These are phyloP conservation scores for Aplysina aerophoba DNA, from an alignment of 37 sponge, comb jelly and placozoan species.

Conservation along the genomic window DNA sequence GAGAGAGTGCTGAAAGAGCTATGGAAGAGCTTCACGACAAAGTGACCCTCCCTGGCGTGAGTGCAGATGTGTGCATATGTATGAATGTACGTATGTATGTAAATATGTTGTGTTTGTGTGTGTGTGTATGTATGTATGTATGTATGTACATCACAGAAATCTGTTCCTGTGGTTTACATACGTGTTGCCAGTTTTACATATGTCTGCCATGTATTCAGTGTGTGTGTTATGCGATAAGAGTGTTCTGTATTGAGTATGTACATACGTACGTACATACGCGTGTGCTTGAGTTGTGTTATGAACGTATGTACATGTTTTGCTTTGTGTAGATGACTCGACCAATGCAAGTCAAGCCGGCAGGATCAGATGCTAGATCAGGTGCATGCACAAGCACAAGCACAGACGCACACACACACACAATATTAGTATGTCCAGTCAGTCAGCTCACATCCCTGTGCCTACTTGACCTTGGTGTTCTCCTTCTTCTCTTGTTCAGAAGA, in stretches of 20 bases:
- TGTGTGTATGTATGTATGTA: too few relatives aligned
- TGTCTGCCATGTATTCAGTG: background rate
- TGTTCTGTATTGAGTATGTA: conserved; percentile 7
- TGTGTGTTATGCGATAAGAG: background rate
- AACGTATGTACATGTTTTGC: background rate
- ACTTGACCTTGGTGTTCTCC: background rate
- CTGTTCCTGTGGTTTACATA: too few relatives aligned
- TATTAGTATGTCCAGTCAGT: too few relatives aligned
- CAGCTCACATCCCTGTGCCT: too few relatives aligned
- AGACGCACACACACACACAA: background rate
- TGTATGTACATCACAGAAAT: too few relatives aligned
- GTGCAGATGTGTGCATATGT: conserved; percentile 29
- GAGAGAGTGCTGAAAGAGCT: conserved; percentile 80
- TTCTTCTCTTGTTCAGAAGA: conserved; percentile 66
- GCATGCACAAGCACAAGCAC: background rate
- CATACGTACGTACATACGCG: background rate
- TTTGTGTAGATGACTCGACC: conserved; percentile 88
- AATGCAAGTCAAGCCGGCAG: conserved; percentile 94
- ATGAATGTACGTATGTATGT: too few relatives aligned
- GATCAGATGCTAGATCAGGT: conserved; percentile 85
- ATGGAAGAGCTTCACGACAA: conserved; percentile 89
- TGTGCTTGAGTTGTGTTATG: background rate
- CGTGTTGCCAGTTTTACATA: too few relatives aligned
- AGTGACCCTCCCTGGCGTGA: conserved; percentile 83
- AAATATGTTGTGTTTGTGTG: too few relatives aligned